Evolutionary conservation across 2,113 vertebrate species (phyloP), one percentile per base, ranked within the genome.

Genomic region (Herpetotheres cachinnans): DNA sequence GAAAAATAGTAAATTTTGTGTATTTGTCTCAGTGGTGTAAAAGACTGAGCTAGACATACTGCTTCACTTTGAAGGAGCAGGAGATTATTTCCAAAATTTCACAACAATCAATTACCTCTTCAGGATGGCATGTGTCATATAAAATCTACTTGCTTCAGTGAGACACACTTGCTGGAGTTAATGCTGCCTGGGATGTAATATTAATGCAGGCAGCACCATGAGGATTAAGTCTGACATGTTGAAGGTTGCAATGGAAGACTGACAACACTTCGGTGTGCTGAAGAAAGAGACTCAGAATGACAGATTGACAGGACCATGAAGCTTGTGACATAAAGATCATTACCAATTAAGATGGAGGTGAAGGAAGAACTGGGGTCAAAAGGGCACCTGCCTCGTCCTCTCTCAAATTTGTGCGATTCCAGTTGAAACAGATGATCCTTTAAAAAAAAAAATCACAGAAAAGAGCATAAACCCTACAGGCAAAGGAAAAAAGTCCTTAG

Each of bases 361-460:
- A 99, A 99, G 90, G 99, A 98, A 92, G 99, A 99, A 94, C 96
- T 98, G 93, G 99, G 98, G 96, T 99, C 99, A 79, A 99, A 99
- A 5, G 99, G 99, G 94, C 99, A 99, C 90, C 99, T 98, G 84
- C 99, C 99, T 97, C 98, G 98, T 95, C 99, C 99, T 90, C 98
- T 98, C 87, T 99, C 98, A 38, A 98, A 83, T 87, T 98, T 98
- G 86, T 99, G 98, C 2, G 95, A 97, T 93, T 99, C 99, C 96
- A 99, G 97, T 62, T 97, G 96, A 97, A 99, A 99, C 67, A 97
- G 92, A 54, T 97, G 98, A 79, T 98, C 98, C 99, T 99, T 97
- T 7, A 49, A 86, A 71, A 94, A 94, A 92, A 78, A 95, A 66
- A 32, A 25, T 8, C 10, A 96, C n/a, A 98, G 85, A 97, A 85